A percentile compares a stretch with the other conserved stretches of the same genome.
phyloP scores from a whole-genome alignment of 2,797 vertebrate species.

The Hylomyscus alleni region DNA sequence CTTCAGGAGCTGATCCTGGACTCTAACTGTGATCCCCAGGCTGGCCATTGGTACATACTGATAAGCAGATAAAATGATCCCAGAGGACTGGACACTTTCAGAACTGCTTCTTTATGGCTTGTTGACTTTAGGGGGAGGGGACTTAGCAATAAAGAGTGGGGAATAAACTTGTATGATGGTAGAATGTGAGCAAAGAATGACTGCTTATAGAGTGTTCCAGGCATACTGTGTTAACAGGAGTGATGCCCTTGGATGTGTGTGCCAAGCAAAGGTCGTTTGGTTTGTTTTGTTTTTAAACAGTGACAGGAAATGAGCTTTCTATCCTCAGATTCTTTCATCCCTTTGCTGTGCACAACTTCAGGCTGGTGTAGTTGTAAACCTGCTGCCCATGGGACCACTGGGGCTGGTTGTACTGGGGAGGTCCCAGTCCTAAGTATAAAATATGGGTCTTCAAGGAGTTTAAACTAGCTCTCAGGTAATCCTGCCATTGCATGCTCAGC shows the following conservation, averaged over 20 bases:
- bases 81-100: background rate
- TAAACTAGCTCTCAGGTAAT: background rate
- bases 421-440: background rate
- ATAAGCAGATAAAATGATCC: conserved; percentile 20
- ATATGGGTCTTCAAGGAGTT: background rate
- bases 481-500: background rate
- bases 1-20: conserved; percentile 20
- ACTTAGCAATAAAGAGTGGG: conserved; percentile 24
- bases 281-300: background rate
- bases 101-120: background rate
- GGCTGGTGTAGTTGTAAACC: background rate
- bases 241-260: background rate
- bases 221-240: background rate
- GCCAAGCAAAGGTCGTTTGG: background rate
- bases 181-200: background rate
- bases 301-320: conserved; percentile 26
- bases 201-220: background rate
- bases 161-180: background rate
- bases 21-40: background rate
- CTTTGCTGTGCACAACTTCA: background rate
- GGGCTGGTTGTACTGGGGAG: background rate
- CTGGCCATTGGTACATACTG: background rate
- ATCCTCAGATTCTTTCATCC: background rate
- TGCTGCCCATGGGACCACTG: background rate
- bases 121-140: background rate